phyloP scores from a whole-genome alignment of 2,888 invertebrate genomes.

The Miltochrista miniata region DNA sequence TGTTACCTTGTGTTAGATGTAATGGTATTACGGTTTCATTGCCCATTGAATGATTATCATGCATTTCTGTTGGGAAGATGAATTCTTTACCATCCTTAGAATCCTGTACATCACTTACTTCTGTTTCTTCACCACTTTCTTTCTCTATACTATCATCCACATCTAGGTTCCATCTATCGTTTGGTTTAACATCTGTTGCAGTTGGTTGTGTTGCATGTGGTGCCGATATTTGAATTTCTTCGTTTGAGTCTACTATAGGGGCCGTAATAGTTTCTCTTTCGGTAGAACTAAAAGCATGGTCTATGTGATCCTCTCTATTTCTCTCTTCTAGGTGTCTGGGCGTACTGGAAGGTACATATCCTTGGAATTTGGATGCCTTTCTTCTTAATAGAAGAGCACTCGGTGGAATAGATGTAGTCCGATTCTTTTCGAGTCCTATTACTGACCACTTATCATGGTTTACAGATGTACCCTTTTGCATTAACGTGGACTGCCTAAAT shows the following conservation, averaged over 20 bases:
- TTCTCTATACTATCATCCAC: conserved; percentile 15
- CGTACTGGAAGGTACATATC: conserved; percentile 60
- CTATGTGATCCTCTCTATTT: conserved; percentile 48
- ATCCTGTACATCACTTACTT: conserved; percentile 40
- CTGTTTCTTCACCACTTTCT: conserved; percentile 24
- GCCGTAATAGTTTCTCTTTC: conserved; percentile 28
- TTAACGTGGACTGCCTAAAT: conserved; percentile 70
- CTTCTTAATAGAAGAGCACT: conserved; percentile 52
- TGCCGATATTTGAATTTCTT: conserved; percentile 21
- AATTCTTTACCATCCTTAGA: conserved; percentile 59
- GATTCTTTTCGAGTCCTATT: conserved; percentile 44
- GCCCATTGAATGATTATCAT: conserved; percentile 44
- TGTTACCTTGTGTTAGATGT: conserved; percentile 54
- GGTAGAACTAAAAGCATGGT: conserved; percentile 31
- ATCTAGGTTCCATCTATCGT: conserved; percentile 26
- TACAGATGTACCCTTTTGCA: conserved; percentile 74
- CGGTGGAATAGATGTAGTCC: conserved; percentile 32
- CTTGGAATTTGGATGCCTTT: conserved; percentile 74
- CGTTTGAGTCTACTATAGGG: conserved; percentile 27
- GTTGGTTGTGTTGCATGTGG: conserved; percentile 33
- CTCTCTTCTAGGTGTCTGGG: conserved; percentile 43
- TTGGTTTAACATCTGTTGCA: conserved; percentile 42
- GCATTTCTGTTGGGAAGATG: conserved; percentile 52
- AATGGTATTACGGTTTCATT: conserved; percentile 44
- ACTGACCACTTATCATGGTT: conserved; percentile 74